These are phyloP conservation scores for Seira sanloemensis DNA, from an alignment of 2,888 invertebrate species.

Conservation along the genomic window DNA sequence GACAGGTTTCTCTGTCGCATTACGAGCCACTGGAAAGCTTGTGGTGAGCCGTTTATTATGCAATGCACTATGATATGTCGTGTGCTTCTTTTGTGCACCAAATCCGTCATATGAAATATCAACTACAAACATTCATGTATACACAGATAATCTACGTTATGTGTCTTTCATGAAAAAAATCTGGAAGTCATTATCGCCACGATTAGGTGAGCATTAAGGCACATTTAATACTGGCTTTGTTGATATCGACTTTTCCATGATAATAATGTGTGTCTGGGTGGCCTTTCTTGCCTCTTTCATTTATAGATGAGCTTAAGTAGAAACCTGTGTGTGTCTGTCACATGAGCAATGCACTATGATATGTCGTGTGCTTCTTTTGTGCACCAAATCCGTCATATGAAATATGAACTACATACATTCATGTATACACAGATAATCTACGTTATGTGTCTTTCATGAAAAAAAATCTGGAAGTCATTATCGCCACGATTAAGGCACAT, in stretches of 20 bases:
- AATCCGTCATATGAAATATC: neutral
- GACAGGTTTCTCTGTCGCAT: constrained; percentile 44
- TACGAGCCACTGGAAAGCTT: neutral
- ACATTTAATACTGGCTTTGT: neutral
- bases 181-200: constrained; percentile 10
- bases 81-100: neutral
- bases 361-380: constrained; percentile 7
- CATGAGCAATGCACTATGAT: neutral
- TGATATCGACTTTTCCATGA: neutral
- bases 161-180: neutral
- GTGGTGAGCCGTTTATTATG: neutral
- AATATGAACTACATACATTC: neutral
- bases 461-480: constrained; percentile 23
- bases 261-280: neutral
- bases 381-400: neutral
- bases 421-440: too few relatives aligned
- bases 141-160: too few relatives aligned
- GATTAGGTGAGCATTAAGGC: neutral
- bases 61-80: constrained; percentile 6
- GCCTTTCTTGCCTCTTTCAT: constrained; percentile 21
- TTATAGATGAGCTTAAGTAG: constrained; percentile 49
- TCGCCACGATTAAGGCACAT: neutral
- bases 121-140: neutral
- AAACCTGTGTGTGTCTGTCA: constrained; percentile 53
- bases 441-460: neutral